Base-by-base conservation (phyloP, 2,113 vertebrate species). In the Xenopus borealis region DNA sequence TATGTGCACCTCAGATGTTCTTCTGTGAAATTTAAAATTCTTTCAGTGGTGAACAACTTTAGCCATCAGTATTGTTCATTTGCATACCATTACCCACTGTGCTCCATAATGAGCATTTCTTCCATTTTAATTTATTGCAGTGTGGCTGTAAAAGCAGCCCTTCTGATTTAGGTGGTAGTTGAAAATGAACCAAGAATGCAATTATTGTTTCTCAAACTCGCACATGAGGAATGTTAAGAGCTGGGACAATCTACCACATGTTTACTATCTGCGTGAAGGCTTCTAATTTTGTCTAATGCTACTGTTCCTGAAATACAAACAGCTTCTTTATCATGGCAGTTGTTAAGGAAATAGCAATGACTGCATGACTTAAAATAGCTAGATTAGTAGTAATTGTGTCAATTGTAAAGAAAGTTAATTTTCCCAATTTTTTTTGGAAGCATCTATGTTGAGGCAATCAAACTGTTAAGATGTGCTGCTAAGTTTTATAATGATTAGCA, bases 271-370 rank as follows among this genome's bases (percentile, higher is more conserved):
- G 83, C 81, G 6, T 68, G 78, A 80, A 55, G 71, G 71, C 82
- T 85, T 83, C 53, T 80, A 74, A 78, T 87, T 87, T 83, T 81
- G 81, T 80, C 80, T 82, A 83, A 83, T 84, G 79, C 77, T 66
- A 72, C 80, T 80, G 68, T 80, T 82, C 84, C 83, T 79, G 78
- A 83, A 82, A 84, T 81, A 80, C 69, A 71, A 84, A 81, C 71
- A 78, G 72, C 69, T 87, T 63, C 78, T 81, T 78, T 85, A 62
- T 83, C 71, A 67, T 78, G 72, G 73, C 14, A 79, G 62, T 58
- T 53, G 20, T 66, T 81, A 78, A 76, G 82, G 82, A 78, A 81
- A 81, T 65, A 3, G 44, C 55, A 80, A 69, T 78, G 71, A 66
- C 72, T 83, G 62, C 0, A 52, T 61, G 79, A 81, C 80, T 78